Evolutionary conservation across 2,797 vertebrate species (phyloP), one percentile per base, ranked within the genome.

Genomic region (Yasuhikotakia modesta): DNA sequence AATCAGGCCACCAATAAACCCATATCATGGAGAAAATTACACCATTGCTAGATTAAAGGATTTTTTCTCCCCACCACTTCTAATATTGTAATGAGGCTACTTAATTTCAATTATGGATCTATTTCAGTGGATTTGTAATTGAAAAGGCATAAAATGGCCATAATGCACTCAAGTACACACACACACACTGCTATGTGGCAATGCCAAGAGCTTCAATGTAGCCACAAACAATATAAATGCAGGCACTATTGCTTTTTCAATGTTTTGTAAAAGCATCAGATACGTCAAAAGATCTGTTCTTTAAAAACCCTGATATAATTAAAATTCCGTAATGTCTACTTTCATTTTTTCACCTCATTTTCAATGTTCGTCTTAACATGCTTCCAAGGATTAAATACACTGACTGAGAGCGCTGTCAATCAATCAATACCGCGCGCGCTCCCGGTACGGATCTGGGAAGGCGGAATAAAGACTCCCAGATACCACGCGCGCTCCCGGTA

Each of bases 281-380:
- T 80, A 81, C 83, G 85, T 82, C 43, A 75, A 81, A 87, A 79
- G 87, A 85, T 87, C 87, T 87, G 39, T 43, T 43, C 84, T 89
- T 86, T 84, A 85, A 88, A 83, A 85, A 53, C 8, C 10, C 2
- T 27, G 43, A 65, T 79, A 80, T 82, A 81, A 86, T 87, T 88
- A 83, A 80, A 81, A 83, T 83, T 82, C 72, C 52, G 57, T 70
- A 64, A 8, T 11, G 39, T 77, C 79, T 72, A 79, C 82, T 88
- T 89, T 90, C 87, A n/a, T 17, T 52, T n/a, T 89, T 90, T 87
- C 87, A 90, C 90, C 86, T 84, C 84, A 88, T 90, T 90, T 90
- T 84, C 87, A 84, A 79, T 82, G 85, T 88, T 89, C 71, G 73
- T 79, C 79, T 81, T 79, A 85, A 83, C 82, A 81, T 79, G 69